phyloP scores from a whole-genome alignment of 1,140 invertebrate genomes.

The Nixonia krombeini region DNA sequence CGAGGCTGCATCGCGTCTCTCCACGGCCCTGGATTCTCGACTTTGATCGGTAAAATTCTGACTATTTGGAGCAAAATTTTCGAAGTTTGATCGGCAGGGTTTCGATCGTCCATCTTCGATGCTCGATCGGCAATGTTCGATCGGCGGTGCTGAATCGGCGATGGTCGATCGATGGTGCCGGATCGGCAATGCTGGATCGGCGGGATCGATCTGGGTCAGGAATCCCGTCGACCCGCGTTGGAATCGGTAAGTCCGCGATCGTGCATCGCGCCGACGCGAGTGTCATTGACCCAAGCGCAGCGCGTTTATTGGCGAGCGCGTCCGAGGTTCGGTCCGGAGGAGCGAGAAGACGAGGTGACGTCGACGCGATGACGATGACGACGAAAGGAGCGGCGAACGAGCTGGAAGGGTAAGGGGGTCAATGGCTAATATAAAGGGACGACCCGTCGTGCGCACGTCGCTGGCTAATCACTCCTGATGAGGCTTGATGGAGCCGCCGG shows the following conservation, averaged over 20 bases:
- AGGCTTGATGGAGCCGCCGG: slow-evolving; percentile 63
- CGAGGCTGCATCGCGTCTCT: slow-evolving; percentile 29
- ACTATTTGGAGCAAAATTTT: too few relatives aligned
- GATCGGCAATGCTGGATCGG: too few relatives aligned
- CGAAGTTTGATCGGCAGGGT: too few relatives aligned
- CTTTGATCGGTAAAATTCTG: too few relatives aligned
- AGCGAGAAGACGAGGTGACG: slow-evolving; percentile 38
- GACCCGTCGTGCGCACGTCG: slow-evolving; percentile 59
- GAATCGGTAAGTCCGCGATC: too few relatives aligned
- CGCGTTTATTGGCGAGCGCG: slow-evolving; percentile 49
- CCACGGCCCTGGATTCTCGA: slow-evolving; percentile 12
- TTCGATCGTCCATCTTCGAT: too few relatives aligned
- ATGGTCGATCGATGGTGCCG: too few relatives aligned
- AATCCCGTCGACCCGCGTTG: too few relatives aligned
- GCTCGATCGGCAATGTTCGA: too few relatives aligned
- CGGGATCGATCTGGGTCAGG: too few relatives aligned
- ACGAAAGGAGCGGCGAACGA: slow-evolving; percentile 14
- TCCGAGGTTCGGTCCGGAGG: slow-evolving; percentile 38
- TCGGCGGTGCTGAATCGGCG: too few relatives aligned
- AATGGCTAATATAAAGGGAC: slow-evolving; percentile 64
- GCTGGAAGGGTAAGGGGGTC: slow-evolving; percentile 50
- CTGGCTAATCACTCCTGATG: slow-evolving; percentile 65
- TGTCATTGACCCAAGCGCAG: slow-evolving; percentile 57
- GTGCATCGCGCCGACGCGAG: too few relatives aligned
- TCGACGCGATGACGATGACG: slow-evolving; percentile 12